A percentile compares a stretch with the other conserved stretches of the same genome.
phyloP scores from a whole-genome alignment of 2,888 invertebrate species.

The Drosophila mimetica region DNA sequence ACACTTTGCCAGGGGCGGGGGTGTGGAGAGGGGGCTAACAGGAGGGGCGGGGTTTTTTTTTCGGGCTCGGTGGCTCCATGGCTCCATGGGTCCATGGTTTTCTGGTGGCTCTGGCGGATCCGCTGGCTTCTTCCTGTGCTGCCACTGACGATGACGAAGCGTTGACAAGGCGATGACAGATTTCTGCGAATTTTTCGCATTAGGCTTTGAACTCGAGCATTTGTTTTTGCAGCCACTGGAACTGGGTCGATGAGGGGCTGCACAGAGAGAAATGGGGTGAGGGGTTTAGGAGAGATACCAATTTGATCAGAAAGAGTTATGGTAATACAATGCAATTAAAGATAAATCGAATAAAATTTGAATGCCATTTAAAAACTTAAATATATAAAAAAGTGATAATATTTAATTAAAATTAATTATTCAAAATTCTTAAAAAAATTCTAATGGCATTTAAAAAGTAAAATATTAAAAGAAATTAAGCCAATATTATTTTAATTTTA shows the following conservation, averaged over 20 bases:
- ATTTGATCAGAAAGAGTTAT: no score
- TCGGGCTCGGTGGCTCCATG: slow-evolving; percentile 18
- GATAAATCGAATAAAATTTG: no score
- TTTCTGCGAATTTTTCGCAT: slow-evolving; percentile 82
- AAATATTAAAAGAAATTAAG: no score
- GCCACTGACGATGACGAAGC: slow-evolving; percentile 71
- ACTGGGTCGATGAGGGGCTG: slow-evolving; percentile 35
- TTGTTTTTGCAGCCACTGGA: slow-evolving; percentile 57
- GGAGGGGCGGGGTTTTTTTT: slow-evolving; percentile 9
- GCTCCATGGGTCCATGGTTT: not conserved
- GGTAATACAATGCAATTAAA: no score
- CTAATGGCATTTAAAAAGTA: no score
- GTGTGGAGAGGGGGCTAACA: not conserved
- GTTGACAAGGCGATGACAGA: slow-evolving; percentile 83
- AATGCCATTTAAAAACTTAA: no score
- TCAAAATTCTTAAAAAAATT: no score
- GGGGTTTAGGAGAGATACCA: no score
- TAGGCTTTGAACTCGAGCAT: slow-evolving; percentile 78
- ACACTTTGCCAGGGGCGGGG: slow-evolving; percentile 54
- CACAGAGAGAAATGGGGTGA: not conserved
- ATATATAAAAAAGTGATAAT: no score
- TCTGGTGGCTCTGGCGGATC: slow-evolving; percentile 9
- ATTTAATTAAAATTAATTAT: no score
- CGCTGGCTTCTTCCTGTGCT: slow-evolving; percentile 50
- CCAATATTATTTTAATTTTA: no score